Evolutionary conservation across 2,113 vertebrate genomes (phyloP), one percentile per base, ranked within the genome.

Genomic region (Corythornis cristatus): DNA sequence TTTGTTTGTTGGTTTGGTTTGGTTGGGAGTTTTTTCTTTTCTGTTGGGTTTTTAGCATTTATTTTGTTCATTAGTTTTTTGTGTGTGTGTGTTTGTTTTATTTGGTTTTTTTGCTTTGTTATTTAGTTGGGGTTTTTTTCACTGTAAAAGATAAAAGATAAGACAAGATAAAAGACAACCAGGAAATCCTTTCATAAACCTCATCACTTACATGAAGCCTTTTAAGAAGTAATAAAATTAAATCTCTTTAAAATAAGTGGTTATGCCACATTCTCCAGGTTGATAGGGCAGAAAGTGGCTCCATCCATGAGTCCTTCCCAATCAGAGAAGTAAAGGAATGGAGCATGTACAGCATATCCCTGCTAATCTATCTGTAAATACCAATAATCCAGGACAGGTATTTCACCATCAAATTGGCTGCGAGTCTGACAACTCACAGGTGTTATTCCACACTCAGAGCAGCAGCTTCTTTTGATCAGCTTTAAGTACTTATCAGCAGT

Each of bases 401-500:
- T 93, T 96, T 89, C 77, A 82, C 50, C 0, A 1, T 68, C 37
- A 95, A 68, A 94, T 86, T 78, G 88, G 25, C 64, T 71, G 23
- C 22, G 53, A 66, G 53, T 48, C 48, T 93, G 67, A 62, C 37
- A 81, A 31, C 64, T 95, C 80, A 25, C 60, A 90, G 80, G 40
- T 95, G 67, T 9, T 15, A 17, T 85, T 90, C 64, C 31, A 72
- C 50, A 80, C 66, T 62, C 66, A 60, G 40, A 81, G 58, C 78
- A 83, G 87, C 77, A 94, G 60, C 65, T 95, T 50, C 12, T 83
- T 95, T 78, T 66, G 33, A 73, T 43, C 42, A 87, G 28, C 60
- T 78, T 94, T 68, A 94, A 50, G 67, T 84, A 89, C 68, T 88
- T 83, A 84, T 45, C 50, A 86, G 53, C 60, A 73, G 67, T 62